Percentiles rank a stretch among this genome's conserved stretches.
These are phyloP conservation scores for Patella depressa DNA, from an alignment of 2,888 invertebrate genomes.

Conservation along the genomic window DNA sequence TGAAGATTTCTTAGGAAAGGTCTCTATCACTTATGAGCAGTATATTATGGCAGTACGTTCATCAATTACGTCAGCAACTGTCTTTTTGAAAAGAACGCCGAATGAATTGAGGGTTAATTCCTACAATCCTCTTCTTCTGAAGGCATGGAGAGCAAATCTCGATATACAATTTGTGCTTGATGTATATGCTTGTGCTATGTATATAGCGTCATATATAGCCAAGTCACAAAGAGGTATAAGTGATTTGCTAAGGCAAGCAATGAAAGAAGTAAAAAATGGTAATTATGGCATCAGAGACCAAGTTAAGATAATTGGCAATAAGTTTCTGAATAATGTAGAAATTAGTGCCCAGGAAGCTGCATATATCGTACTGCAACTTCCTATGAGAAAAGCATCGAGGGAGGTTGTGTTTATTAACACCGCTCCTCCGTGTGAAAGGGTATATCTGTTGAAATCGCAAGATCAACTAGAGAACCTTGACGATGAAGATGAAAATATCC, in stretches of 20 bases:
- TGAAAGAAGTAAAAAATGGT: slow-evolving; percentile 36
- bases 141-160: too few relatives aligned
- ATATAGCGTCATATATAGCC: slow-evolving; percentile 2
- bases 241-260: slow-evolving; percentile 36
- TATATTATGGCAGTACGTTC: slow-evolving; percentile 10
- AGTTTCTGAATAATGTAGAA: slow-evolving; percentile 31
- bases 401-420: slow-evolving; percentile 46
- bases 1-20: not conserved
- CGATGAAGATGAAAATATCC: slow-evolving; percentile 26
- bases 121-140: slow-evolving; percentile 27
- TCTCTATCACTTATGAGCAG: slow-evolving; percentile 1
- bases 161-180: too few relatives aligned
- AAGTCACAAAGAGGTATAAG: slow-evolving; percentile 45
- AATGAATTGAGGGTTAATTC: slow-evolving; percentile 26
- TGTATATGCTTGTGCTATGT: too few relatives aligned
- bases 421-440: not conserved
- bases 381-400: slow-evolving; percentile 40
- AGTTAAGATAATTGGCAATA: slow-evolving; percentile 14
- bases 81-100: slow-evolving; percentile 28
- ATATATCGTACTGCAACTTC: slow-evolving; percentile 45
- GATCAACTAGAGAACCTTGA: too few relatives aligned
- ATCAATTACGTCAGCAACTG: slow-evolving; percentile 13
- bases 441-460: too few relatives aligned
- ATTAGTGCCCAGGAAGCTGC: slow-evolving; percentile 55
- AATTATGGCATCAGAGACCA: slow-evolving; percentile 27